A percentile compares a stretch with the other conserved stretches of the same genome.
These are phyloP conservation scores for Brachynemurus nebulosus DNA, from an alignment of 2,888 invertebrate species.

Conservation along the genomic window DNA sequence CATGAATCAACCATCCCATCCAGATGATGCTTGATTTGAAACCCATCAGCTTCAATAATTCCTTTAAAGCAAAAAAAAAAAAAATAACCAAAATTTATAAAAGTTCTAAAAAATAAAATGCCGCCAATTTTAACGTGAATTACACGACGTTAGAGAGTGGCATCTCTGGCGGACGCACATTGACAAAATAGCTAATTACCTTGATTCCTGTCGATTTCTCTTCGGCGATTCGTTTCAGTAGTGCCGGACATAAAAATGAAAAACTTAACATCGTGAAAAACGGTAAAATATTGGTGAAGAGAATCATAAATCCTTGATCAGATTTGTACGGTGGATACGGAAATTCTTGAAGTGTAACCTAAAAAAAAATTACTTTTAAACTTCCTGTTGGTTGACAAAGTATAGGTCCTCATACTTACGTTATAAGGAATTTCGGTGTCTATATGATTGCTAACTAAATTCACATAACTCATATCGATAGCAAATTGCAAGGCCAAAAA, in stretches of 20 bases:
- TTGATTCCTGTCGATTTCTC: constrained; percentile 45
- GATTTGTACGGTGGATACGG: constrained; percentile 36
- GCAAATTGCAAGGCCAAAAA: constrained; percentile 4
- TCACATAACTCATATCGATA: neutral
- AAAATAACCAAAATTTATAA: neutral
- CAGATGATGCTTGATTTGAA: constrained; percentile 72
- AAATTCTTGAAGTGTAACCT: constrained; percentile 37
- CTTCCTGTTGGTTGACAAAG: neutral
- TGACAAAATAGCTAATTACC: constrained; percentile 24
- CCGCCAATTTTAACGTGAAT: neutral
- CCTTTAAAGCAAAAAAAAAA: constrained; percentile 39
- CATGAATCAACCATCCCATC: constrained; percentile 74
- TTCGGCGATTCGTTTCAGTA: constrained; percentile 40
- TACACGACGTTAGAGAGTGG: neutral
- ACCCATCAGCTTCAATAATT: constrained; percentile 89
- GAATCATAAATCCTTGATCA: constrained; percentile 19
- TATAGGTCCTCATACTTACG: constrained; percentile 11
- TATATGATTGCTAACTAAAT: neutral
- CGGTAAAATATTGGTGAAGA: constrained; percentile 29
- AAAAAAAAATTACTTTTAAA: neutral
- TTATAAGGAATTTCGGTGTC: neutral
- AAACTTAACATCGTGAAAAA: constrained; percentile 32
- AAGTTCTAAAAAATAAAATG: neutral
- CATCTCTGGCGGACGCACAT: too few relatives aligned
- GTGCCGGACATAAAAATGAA: constrained; percentile 37